Percentiles rank a stretch among this genome's conserved stretches.
phyloP scores from a whole-genome alignment of 2,797 vertebrate genomes.

The Cottoperca gobio region DNA sequence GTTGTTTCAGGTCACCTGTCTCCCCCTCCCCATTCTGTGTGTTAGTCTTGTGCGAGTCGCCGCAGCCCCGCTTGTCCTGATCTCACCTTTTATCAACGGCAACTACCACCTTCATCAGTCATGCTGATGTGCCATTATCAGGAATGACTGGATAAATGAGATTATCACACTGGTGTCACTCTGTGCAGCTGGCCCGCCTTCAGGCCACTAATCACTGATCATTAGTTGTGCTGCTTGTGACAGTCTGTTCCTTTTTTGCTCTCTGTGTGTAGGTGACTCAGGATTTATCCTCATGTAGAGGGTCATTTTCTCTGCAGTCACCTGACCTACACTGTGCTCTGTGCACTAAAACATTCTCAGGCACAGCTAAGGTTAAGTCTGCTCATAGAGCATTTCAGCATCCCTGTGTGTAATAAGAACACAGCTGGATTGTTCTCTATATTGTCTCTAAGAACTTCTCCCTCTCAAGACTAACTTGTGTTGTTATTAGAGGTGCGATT shows the following conservation, averaged over 20 bases:
- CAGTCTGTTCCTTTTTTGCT: constrained; percentile 37
- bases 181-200: constrained; percentile 53
- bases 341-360: constrained; percentile 58
- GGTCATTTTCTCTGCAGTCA: constrained; percentile 66
- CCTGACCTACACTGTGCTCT: constrained; percentile 76
- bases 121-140: constrained; percentile 45
- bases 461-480: constrained; percentile 21
- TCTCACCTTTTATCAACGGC: constrained; percentile 54
- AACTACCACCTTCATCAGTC: constrained; percentile 51
- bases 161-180: constrained; percentile 52
- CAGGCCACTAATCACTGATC: constrained; percentile 50
- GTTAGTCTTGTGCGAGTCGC: constrained; percentile 18
- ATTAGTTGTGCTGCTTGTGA: constrained; percentile 49
- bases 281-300: constrained; percentile 70
- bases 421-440: constrained; percentile 42
- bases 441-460: constrained; percentile 56
- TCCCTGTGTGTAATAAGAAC: constrained; percentile 30
- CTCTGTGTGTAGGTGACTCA: constrained; percentile 73
- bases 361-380: constrained; percentile 48
- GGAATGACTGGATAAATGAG: constrained; percentile 46
- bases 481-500: constrained; percentile 27
- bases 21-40: constrained; percentile 36
- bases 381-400: constrained; percentile 36
- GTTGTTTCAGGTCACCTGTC: constrained; percentile 79
- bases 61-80: constrained; percentile 43